phyloP scores from a whole-genome alignment of 2,888 invertebrate genomes.

The Leptinotarsa juncta region DNA sequence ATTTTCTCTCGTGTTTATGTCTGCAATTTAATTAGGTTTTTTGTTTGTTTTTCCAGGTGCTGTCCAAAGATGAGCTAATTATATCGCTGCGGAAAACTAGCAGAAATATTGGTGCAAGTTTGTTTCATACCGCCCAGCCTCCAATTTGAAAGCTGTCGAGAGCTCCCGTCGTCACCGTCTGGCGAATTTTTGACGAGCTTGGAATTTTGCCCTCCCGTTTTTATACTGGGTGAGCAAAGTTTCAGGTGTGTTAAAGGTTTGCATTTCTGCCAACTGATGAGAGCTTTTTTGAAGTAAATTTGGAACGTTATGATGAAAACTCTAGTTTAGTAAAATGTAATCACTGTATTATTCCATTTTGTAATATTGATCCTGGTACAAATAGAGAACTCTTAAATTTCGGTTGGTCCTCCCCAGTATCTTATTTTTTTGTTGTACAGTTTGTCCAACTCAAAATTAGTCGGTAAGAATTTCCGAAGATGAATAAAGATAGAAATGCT shows the following conservation, averaged over 20 bases:
- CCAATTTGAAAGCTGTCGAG: constrained; percentile 32
- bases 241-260: constrained; percentile 80
- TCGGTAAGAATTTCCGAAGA: too few relatives aligned
- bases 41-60: constrained; percentile 56
- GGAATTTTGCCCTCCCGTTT: constrained; percentile 86
- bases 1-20: constrained; percentile 36
- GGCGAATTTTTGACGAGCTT: constrained; percentile 68
- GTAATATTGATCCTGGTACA: too few relatives aligned
- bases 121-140: constrained; percentile 11
- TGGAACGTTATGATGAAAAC: neutral
- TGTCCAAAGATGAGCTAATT: constrained; percentile 35
- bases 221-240: constrained; percentile 84
- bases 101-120: neutral
- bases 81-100: constrained; percentile 24
- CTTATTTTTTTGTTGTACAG: too few relatives aligned
- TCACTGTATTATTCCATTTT: neutral
- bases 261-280: constrained; percentile 43
- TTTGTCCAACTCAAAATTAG: too few relatives aligned
- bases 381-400: too few relatives aligned
- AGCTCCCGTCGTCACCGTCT: constrained; percentile 13
- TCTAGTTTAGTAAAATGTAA: neutral
- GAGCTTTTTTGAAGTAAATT: neutral
- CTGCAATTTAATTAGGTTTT: constrained; percentile 53
- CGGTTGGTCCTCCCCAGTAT: too few relatives aligned
- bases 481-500: too few relatives aligned